phyloP scores from a whole-genome alignment of 2,113 vertebrate species.

The Neofelis nebulosa region DNA sequence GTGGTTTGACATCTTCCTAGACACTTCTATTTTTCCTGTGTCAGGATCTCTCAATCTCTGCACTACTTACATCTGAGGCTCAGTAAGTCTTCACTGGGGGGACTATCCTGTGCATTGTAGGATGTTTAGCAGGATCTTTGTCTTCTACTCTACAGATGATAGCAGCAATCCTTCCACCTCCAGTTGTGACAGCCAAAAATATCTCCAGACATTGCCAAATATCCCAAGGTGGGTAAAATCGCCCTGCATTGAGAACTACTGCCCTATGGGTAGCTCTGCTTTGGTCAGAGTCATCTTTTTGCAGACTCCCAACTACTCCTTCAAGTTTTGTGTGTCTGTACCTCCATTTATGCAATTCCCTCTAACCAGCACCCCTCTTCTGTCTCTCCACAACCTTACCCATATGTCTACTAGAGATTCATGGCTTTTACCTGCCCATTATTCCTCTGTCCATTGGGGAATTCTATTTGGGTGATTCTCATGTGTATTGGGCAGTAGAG shows the following conservation, averaged over 20 bases:
- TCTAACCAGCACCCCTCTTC: neutral
- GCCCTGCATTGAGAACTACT: neutral
- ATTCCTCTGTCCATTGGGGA: neutral
- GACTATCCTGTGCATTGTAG: neutral
- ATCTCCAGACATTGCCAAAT: neutral
- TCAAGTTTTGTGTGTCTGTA: neutral
- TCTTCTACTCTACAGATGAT: neutral
- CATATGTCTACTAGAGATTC: neutral
- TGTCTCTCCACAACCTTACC: neutral
- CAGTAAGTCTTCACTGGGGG: neutral
- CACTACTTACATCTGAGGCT: neutral
- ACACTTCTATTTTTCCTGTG: neutral
- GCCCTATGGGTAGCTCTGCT: neutral
- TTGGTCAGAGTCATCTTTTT: neutral
- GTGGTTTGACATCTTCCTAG: neutral
- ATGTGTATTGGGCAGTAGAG: neutral
- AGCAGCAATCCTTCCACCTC: rapidly evolving
- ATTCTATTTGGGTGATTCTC: neutral
- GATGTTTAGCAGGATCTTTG: neutral
- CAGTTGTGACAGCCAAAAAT: neutral
- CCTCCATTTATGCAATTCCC: neutral
- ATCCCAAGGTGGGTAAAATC: neutral
- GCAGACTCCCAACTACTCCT: neutral
- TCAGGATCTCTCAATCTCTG: neutral
- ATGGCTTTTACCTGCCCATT: neutral